These are phyloP conservation scores for Orthosia gracilis DNA, from an alignment of 2,888 invertebrate species.

Conservation along the genomic window DNA sequence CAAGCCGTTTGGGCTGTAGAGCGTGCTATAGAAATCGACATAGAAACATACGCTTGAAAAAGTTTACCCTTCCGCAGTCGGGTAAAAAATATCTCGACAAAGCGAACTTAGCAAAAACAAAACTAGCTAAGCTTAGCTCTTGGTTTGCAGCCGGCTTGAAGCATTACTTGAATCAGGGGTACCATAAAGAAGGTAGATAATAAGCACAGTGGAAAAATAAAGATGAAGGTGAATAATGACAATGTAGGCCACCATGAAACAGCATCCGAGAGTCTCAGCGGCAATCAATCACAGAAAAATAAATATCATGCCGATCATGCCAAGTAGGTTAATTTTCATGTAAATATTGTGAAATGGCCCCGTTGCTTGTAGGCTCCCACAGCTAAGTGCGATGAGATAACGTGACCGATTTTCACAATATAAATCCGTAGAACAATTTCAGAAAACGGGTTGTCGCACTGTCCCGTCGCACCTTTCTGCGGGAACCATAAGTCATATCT, in stretches of 20 bases:
- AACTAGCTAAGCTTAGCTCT: too few relatives aligned
- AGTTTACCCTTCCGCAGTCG: too few relatives aligned
- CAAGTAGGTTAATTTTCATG: slow-evolving; percentile 18
- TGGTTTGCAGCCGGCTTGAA: too few relatives aligned
- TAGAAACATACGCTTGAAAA: too few relatives aligned
- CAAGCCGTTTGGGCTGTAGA: too few relatives aligned
- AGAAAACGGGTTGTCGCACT: background rate
- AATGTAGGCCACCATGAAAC: background rate
- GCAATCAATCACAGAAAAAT: slow-evolving; percentile 19
- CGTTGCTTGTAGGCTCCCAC: too few relatives aligned
- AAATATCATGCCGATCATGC: slow-evolving; percentile 3
- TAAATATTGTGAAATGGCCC: background rate
- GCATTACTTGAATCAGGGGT: too few relatives aligned
- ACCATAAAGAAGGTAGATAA: too few relatives aligned
- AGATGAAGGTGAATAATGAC: background rate
- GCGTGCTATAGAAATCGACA: too few relatives aligned
- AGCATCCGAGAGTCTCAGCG: slow-evolving; percentile 1
- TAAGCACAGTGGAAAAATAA: background rate
- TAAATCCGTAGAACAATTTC: too few relatives aligned
- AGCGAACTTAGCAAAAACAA: too few relatives aligned
- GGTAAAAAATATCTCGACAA: too few relatives aligned
- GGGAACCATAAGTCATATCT: background rate
- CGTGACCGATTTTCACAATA: background rate
- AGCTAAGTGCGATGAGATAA: background rate
- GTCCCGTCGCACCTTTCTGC: background rate